Evolutionary conservation across 1,140 invertebrate species (phyloP).

Genomic region (Ladona fulva): DNA sequence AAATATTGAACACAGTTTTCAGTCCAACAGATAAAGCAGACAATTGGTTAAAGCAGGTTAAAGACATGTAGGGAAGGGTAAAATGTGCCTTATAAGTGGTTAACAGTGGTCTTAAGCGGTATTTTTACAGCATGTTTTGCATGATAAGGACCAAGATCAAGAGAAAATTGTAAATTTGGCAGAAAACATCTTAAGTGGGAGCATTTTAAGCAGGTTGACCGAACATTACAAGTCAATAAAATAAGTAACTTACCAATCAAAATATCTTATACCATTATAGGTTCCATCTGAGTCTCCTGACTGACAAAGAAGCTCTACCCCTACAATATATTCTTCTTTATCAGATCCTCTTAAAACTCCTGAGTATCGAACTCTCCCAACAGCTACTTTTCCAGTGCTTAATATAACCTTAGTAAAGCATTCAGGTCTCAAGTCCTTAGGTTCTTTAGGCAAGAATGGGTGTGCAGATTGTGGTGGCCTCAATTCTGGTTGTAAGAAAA

Average conservation of each 20-base stretch:
- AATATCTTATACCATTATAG: constrained; percentile 53
- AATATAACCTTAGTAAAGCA: constrained; percentile 66
- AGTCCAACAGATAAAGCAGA: too few relatives aligned
- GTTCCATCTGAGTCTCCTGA: constrained; percentile 57
- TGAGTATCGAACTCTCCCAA: constrained; percentile 58
- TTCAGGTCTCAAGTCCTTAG: constrained; percentile 56
- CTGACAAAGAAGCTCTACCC: constrained; percentile 48
- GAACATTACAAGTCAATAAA: too few relatives aligned
- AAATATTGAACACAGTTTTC: too few relatives aligned
- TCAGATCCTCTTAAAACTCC: constrained; percentile 37
- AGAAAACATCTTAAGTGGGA: too few relatives aligned
- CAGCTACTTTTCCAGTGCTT: constrained; percentile 53
- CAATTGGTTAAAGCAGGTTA: too few relatives aligned
- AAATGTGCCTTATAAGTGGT: too few relatives aligned
- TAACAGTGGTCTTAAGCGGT: too few relatives aligned
- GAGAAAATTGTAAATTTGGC: too few relatives aligned
- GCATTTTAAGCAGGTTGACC: too few relatives aligned
- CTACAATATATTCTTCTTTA: constrained; percentile 43
- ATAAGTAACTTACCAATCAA: constrained; percentile 44
- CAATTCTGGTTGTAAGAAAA: constrained; percentile 31
- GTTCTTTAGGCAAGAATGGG: constrained; percentile 58
- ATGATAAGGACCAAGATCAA: too few relatives aligned
- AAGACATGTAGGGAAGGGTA: too few relatives aligned
- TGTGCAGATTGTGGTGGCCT: constrained; percentile 46
- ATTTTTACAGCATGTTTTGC: too few relatives aligned